Conservation (phyloP, 1,140 invertebrate species). For the Elymnias hypermnestra region DNA sequence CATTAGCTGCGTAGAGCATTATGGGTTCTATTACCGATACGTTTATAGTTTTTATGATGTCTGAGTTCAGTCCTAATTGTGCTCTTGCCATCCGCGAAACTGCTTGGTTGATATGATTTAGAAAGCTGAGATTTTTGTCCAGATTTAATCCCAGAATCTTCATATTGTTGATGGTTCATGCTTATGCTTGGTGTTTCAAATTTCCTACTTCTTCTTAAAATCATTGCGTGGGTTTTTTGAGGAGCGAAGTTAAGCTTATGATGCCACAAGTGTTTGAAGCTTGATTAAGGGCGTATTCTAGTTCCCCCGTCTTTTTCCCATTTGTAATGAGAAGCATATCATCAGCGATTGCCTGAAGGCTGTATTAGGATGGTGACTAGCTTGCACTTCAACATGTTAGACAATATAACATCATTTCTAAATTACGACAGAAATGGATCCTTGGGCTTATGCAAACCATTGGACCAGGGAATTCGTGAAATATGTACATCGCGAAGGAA, state of each 20-base stretch:
- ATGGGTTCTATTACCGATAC: neutral
- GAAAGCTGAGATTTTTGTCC: neutral
- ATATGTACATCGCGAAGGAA: too few relatives aligned
- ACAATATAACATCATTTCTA: too few relatives aligned
- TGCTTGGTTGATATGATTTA: neutral
- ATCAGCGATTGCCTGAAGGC: too few relatives aligned
- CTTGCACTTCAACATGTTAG: too few relatives aligned
- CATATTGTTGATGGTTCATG: neutral
- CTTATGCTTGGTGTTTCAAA: neutral
- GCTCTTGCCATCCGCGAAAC: neutral
- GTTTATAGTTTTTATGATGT: neutral
- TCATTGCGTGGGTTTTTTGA: neutral
- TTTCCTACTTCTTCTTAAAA: neutral
- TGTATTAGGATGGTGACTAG: too few relatives aligned
- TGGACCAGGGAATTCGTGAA: too few relatives aligned
- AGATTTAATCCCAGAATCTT: neutral
- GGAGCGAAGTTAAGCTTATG: neutral
- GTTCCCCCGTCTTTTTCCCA: neutral
- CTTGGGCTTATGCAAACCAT: too few relatives aligned
- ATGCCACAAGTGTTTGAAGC: neutral
- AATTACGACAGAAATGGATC: too few relatives aligned
- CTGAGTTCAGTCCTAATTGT: neutral
- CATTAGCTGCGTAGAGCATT: neutral
- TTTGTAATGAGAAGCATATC: neutral
- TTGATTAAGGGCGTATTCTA: neutral